phyloP scores from a whole-genome alignment of 2,797 vertebrate genomes.

The Alosa sapidissima region DNA sequence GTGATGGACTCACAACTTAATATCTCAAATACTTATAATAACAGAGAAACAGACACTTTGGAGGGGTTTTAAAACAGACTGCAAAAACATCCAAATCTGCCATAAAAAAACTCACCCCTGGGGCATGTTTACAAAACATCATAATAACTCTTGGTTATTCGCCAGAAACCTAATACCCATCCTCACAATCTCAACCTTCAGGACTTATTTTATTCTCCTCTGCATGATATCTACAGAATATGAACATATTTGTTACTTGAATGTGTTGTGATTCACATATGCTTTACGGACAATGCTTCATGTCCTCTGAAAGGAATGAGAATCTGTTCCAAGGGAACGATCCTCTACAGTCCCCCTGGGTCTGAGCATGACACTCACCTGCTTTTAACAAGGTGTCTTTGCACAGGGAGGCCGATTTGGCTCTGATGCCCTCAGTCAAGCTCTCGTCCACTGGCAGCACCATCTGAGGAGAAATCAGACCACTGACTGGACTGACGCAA shows the following conservation, averaged over 20 bases:
- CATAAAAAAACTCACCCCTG: background rate
- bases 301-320: background rate
- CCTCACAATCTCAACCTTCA: too few relatives aligned
- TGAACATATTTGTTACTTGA: background rate
- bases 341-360: background rate
- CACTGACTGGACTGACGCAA: background rate
- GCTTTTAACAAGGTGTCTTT: slow-evolving; percentile 93
- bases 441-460: slow-evolving; percentile 96
- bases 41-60: background rate
- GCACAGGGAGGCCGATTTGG: slow-evolving; percentile 91
- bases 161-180: background rate
- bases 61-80: background rate
- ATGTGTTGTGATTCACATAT: background rate
- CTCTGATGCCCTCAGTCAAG: slow-evolving; percentile 90
- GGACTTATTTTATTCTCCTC: too few relatives aligned
- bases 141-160: background rate
- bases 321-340: background rate
- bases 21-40: background rate
- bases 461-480: slow-evolving; percentile 74
- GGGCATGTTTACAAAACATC: background rate
- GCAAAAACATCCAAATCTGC: background rate
- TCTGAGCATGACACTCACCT: slow-evolving; percentile 70
- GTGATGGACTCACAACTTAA: background rate
- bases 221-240: background rate
- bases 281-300: background rate